phyloP scores from a whole-genome alignment of 2,797 vertebrate genomes.

The Mus minutoides region DNA sequence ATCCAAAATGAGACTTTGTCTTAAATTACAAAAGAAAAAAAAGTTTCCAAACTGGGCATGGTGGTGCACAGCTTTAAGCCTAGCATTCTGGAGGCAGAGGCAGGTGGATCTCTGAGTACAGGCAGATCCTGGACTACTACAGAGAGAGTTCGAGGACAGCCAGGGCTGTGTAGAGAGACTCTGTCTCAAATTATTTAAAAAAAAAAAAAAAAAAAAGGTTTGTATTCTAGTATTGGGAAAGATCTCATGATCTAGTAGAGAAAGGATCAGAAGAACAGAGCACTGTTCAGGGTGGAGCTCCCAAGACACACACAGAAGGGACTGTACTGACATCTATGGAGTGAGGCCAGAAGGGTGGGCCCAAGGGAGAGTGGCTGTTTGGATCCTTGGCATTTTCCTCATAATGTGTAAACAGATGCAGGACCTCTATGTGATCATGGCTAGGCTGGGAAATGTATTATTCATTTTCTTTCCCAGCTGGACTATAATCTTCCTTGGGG shows the following conservation, averaged over 20 bases:
- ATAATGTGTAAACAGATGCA: constrained; percentile 14
- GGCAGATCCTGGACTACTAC: not conserved
- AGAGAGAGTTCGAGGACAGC: not conserved
- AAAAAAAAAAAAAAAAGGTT: not conserved
- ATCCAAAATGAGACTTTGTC: not conserved
- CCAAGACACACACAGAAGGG: not conserved
- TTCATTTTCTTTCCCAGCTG: constrained; percentile 50
- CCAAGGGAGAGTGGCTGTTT: not conserved
- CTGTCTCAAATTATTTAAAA: not conserved
- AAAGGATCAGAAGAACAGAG: constrained; percentile 12
- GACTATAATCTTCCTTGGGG: constrained; percentile 17
- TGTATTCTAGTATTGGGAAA: not conserved
- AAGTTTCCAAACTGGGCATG: not conserved
- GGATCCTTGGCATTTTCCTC: not conserved
- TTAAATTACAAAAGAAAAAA: not conserved
- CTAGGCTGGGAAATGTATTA: constrained; percentile 2
- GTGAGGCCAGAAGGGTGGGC: not conserved
- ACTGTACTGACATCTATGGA: constrained; percentile 26
- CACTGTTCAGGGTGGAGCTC: not conserved
- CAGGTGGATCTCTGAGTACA: not conserved
- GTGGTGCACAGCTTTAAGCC: not conserved
- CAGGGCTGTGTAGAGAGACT: not conserved
- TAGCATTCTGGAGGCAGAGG: too few relatives aligned
- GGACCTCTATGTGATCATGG: not conserved
- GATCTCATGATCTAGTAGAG: not conserved